phyloP scores from a whole-genome alignment of 92 coral and sea anemone genomes.

The Phenganax marumi region DNA sequence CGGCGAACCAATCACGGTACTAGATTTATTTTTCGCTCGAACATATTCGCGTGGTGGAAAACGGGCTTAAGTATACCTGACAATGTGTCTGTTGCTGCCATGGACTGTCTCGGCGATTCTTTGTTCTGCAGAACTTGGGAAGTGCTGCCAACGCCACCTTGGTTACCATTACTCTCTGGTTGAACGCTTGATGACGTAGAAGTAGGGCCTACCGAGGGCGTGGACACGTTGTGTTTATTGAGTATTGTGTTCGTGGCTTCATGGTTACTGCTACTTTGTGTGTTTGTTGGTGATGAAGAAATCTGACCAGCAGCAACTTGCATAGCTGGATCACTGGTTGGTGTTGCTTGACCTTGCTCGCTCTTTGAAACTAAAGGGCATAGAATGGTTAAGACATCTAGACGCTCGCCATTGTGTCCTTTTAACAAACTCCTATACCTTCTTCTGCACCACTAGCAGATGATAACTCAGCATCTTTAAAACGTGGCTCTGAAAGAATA shows the following conservation, averaged over 20 bases:
- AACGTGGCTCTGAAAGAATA: background rate
- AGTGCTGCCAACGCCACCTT: background rate
- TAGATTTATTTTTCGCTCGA: too few species aligned
- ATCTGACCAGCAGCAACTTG: conserved; percentile 1
- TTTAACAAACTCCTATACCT: background rate
- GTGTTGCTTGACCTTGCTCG: conserved; percentile 4
- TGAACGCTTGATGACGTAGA: background rate
- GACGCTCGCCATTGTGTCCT: background rate
- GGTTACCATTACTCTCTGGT: background rate
- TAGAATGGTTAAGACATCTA: background rate
- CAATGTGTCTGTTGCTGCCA: too few species aligned
- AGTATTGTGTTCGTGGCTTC: background rate
- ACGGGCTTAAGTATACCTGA: too few species aligned
- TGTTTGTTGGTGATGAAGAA: background rate
- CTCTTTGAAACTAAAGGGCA: background rate
- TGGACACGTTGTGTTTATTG: background rate
- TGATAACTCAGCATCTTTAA: background rate
- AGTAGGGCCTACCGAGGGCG: background rate
- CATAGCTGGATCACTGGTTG: conserved; percentile 14
- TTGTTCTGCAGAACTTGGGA: background rate
- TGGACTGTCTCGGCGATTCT: background rate
- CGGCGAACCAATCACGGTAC: too few species aligned
- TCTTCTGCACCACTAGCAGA: background rate
- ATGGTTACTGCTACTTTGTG: background rate
- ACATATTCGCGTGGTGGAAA: too few species aligned